These are phyloP conservation scores for Melanotaenia maccullochi DNA, from an alignment of 2,797 vertebrate genomes.

Conservation along the genomic window DNA sequence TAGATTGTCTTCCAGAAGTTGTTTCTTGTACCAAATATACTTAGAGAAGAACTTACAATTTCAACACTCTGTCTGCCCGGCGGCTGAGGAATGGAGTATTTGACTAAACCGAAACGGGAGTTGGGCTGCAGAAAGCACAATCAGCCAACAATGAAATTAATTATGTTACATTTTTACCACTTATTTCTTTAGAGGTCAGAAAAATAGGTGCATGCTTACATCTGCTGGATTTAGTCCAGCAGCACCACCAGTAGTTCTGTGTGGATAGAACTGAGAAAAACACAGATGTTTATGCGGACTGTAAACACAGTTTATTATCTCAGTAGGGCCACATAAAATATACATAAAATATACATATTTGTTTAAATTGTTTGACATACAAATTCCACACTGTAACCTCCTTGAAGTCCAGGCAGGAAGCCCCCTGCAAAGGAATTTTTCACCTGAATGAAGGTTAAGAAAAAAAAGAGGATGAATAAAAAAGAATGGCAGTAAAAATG, in stretches of 20 bases:
- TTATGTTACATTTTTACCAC: not conserved
- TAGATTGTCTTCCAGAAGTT: not conserved
- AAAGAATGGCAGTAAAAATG: not conserved
- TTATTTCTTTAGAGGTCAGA: not conserved
- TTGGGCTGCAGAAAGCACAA: slow-evolving; percentile 54
- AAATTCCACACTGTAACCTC: slow-evolving; percentile 80
- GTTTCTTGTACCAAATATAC: not conserved
- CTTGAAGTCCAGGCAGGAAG: slow-evolving; percentile 53
- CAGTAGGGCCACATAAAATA: not conserved
- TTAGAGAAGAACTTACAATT: slow-evolving; percentile 73
- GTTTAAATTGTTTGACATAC: slow-evolving; percentile 57
- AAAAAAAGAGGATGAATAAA: not conserved
- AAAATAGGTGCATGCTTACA: slow-evolving; percentile 44
- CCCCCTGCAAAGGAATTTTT: slow-evolving; percentile 49
- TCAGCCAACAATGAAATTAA: not conserved
- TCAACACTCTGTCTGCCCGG: slow-evolving; percentile 84
- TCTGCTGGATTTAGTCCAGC: slow-evolving; percentile 59
- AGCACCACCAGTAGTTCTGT: slow-evolving; percentile 53
- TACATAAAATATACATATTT: not conserved
- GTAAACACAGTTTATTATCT: not conserved
- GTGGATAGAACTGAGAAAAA: slow-evolving; percentile 74
- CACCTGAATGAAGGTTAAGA: slow-evolving; percentile 47
- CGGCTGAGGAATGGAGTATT: slow-evolving; percentile 83
- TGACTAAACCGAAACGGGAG: slow-evolving; percentile 76
- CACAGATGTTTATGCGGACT: not conserved